phyloP scores from a whole-genome alignment of 92 coral and sea anemone genomes.

The Paramuricea clavata region DNA sequence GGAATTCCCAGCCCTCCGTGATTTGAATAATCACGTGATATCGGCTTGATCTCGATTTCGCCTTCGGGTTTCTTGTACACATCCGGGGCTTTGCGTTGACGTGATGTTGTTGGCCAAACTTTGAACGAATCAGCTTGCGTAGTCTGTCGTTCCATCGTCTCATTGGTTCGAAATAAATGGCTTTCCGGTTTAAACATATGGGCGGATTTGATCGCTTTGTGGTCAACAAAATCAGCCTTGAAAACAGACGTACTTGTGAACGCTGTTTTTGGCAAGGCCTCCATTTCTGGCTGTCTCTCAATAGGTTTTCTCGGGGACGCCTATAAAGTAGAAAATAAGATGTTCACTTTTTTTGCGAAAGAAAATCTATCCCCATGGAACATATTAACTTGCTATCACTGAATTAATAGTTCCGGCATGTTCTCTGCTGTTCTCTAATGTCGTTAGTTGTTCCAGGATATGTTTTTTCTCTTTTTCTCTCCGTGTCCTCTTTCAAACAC shows the following conservation, averaged over 20 bases:
- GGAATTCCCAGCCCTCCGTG: constrained; percentile 90
- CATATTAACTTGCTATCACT: too few relatives aligned
- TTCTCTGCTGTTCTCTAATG: too few relatives aligned
- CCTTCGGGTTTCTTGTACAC: constrained; percentile 87
- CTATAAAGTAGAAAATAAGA: constrained; percentile 43
- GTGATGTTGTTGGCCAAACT: constrained; percentile 72
- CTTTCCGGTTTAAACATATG: constrained; percentile 82
- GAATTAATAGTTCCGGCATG: too few relatives aligned
- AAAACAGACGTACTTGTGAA: constrained; percentile 86
- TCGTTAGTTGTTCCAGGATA: too few relatives aligned
- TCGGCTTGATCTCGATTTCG: constrained; percentile 80
- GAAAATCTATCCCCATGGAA: too few relatives aligned
- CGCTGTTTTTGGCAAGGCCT: constrained; percentile 82
- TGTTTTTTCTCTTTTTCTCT: too few relatives aligned
- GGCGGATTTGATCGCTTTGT: constrained; percentile 84
- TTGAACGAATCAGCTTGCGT: constrained; percentile 78
- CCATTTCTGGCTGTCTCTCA: constrained; percentile 75
- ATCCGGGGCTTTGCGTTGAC: constrained; percentile 85
- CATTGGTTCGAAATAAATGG: constrained; percentile 81
- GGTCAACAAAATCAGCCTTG: constrained; percentile 83
- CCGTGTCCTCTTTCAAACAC: too few relatives aligned
- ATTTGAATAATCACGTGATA: constrained; percentile 86
- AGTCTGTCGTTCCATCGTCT: constrained; percentile 81
- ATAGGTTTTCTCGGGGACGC: constrained; percentile 73
- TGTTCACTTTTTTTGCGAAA: too few relatives aligned